phyloP scores from a whole-genome alignment of 2,888 invertebrate species.

The Macrophya alboannulata region DNA sequence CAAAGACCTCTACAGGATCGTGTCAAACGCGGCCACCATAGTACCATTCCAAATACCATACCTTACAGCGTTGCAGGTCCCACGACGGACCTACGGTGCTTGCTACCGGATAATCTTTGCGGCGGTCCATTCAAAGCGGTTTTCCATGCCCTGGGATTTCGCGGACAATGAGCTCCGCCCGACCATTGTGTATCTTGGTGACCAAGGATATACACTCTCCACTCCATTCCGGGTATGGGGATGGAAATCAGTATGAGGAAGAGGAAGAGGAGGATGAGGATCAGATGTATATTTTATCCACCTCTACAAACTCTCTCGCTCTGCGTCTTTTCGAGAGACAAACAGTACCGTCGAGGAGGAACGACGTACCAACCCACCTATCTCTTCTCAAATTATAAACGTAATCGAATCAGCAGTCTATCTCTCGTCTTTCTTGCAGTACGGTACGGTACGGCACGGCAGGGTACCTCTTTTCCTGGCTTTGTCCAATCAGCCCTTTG shows the following conservation, averaged over 20 bases:
- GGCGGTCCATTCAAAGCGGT: slow-evolving; percentile 39
- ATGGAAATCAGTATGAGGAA: not conserved
- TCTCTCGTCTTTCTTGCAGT: not conserved
- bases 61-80: not conserved
- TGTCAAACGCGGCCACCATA: slow-evolving; percentile 10
- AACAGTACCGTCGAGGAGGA: not conserved
- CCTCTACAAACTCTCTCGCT: slow-evolving; percentile 5
- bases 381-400: slow-evolving; percentile 42
- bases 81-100: slow-evolving; percentile 20
- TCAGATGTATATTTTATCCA: slow-evolving; percentile 15
- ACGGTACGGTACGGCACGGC: not conserved
- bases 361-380: not conserved
- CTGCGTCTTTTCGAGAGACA: slow-evolving; percentile 1
- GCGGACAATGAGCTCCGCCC: slow-evolving; percentile 23
- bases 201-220: slow-evolving; percentile 29
- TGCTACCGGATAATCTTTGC: slow-evolving; percentile 33
- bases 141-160: slow-evolving; percentile 41
- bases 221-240: not conserved
- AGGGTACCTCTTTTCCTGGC: slow-evolving; percentile 16
- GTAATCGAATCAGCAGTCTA: slow-evolving; percentile 50
- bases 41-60: not conserved
- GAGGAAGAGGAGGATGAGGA: not conserved
- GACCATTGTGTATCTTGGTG: slow-evolving; percentile 48
- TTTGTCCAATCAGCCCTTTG: slow-evolving; percentile 54
- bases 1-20: slow-evolving; percentile 11